Percentiles rank a stretch among this genome's conserved stretches.
Evolutionary conservation across 1,140 invertebrate species (phyloP).

Genomic region (Saccostrea echinata): DNA sequence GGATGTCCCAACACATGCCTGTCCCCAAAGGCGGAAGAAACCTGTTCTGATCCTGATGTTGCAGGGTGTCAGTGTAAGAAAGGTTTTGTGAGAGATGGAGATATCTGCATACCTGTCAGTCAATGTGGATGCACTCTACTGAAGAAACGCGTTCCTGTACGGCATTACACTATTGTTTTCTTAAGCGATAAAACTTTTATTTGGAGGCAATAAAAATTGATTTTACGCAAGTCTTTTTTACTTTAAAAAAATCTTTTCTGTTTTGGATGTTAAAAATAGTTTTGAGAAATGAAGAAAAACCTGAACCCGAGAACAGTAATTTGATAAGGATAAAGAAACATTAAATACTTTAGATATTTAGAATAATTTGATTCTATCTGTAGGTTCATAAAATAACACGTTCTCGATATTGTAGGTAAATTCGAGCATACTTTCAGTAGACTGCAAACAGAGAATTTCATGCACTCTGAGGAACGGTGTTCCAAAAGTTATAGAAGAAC

Average conservation of each 20-base stretch:
- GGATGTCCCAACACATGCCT: slow-evolving; percentile 33
- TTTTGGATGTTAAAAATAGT: too few species aligned
- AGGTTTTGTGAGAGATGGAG: slow-evolving; percentile 34
- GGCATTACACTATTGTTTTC: too few species aligned
- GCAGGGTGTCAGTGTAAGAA: slow-evolving; percentile 32
- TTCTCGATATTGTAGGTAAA: not conserved
- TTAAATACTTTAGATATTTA: too few species aligned
- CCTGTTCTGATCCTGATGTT: not conserved
- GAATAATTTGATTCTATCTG: too few species aligned
- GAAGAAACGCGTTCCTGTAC: not conserved
- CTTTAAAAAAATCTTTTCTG: too few species aligned
- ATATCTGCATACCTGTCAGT: slow-evolving; percentile 25
- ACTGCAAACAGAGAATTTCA: not conserved
- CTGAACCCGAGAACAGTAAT: too few species aligned
- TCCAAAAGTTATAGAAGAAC: not conserved
- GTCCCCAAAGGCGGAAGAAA: not conserved
- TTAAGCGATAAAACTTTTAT: too few species aligned
- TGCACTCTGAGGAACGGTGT: not conserved
- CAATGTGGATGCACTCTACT: slow-evolving; percentile 17
- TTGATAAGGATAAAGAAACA: too few species aligned
- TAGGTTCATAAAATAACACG: too few species aligned
- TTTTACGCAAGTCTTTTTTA: too few species aligned
- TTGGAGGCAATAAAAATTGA: too few species aligned
- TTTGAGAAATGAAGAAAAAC: too few species aligned
- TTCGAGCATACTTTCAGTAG: not conserved